Conservation (phyloP, 2,797 vertebrate genomes). For the Urocyon cinereoargenteus region DNA sequence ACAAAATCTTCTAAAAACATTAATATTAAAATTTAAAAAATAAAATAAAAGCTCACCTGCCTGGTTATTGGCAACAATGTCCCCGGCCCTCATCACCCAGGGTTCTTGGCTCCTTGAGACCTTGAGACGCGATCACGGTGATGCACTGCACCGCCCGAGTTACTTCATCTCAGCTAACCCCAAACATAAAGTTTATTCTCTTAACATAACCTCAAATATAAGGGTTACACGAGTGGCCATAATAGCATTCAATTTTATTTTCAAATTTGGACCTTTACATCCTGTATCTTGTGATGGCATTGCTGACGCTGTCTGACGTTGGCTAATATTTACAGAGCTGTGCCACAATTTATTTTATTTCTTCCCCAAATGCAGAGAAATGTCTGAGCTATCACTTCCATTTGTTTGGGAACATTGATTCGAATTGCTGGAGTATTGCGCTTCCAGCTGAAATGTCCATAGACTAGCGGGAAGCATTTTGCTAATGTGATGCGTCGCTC, state of each 20-base stretch:
- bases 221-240: neutral
- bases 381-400: neutral
- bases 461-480: conserved; percentile 50
- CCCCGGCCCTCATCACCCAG: neutral
- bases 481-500: conserved; percentile 61
- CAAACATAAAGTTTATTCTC: conserved; percentile 15
- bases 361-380: conserved; percentile 33
- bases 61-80: neutral
- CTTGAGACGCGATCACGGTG: no score
- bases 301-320: neutral
- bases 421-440: conserved; percentile 44
- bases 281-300: neutral
- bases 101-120: no score
- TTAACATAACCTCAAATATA: conserved; percentile 8
- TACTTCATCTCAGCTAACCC: neutral
- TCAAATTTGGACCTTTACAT: conserved; percentile 25
- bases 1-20: no score
- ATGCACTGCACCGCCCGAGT: no score
- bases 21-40: no score
- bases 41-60: neutral
- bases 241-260: neutral
- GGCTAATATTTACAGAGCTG: conserved; percentile 52
- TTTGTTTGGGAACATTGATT: neutral
- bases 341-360: conserved; percentile 20
- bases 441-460: conserved; percentile 58